phyloP scores from a whole-genome alignment of 1,140 invertebrate species.

The Eufriesea mexicana region DNA sequence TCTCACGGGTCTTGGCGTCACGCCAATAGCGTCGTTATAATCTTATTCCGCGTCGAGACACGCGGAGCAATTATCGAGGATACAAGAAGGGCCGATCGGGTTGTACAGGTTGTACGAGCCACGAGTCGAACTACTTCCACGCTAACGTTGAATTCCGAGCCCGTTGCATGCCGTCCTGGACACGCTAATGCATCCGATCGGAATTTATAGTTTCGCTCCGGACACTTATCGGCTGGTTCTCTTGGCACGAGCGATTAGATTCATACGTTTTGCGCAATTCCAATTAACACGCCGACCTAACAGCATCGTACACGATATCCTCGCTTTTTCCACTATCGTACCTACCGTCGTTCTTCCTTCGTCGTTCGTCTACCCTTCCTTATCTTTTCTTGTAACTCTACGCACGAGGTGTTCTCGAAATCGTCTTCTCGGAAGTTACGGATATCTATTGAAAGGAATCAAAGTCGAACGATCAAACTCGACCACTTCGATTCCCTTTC shows the following conservation, averaged over 20 bases:
- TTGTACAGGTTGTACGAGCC: constrained; percentile 2
- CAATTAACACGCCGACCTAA: constrained; percentile 64
- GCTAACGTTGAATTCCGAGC: constrained; percentile 36
- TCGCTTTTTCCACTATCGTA: neutral
- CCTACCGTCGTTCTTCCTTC: no score
- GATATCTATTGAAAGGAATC: neutral
- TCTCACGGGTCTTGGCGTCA: no score
- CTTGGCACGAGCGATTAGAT: constrained; percentile 65
- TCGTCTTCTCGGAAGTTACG: neutral
- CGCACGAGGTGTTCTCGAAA: neutral
- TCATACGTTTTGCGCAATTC: constrained; percentile 64
- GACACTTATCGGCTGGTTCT: constrained; percentile 46
- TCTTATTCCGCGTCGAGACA: neutral
- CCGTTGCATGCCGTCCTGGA: constrained; percentile 18
- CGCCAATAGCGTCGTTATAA: no score
- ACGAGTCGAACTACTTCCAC: constrained; percentile 50
- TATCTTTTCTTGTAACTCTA: no score
- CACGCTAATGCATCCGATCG: constrained; percentile 66
- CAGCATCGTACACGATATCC: neutral
- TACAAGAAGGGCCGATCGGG: neutral
- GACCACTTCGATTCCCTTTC: neutral
- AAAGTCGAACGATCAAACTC: neutral
- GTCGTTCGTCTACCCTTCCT: no score
- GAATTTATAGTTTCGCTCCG: constrained; percentile 66
- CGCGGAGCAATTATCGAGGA: constrained; percentile 30